Base-by-base conservation (phyloP, 2,797 vertebrate species). In the Sorex maritimensis region DNA sequence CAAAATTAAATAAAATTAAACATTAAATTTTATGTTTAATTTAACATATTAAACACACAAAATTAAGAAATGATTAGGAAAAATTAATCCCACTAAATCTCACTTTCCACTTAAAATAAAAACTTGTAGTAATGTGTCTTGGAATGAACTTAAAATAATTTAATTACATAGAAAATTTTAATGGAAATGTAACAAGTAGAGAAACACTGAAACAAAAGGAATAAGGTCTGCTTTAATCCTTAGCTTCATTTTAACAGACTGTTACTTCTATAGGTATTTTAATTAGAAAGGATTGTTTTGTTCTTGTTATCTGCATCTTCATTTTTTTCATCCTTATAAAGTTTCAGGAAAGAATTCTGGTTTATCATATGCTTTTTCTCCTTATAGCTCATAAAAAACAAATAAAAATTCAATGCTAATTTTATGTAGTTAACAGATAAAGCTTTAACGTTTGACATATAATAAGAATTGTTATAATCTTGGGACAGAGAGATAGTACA, bases 291-390 rank as follows among this genome's bases (percentile, higher is more conserved):
- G 2, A 88, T 23, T 26, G n/a, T 34, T 89, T 74, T 58, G 19
- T 26, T 82, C 13, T 61, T 19, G 75, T 61, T 15, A 75, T 80
- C 69, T 79, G 15, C 6, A 69, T 85, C 63, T 68, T 86, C 24
- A 75, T 89, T 6, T 5, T 84, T 83, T 90, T 87, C 63, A 88
- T 73, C 94, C 88, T 93, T 58, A 88, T 63, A 74, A 96, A 55
- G 6, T 41, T 52, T 81, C 67, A 90, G n/a, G 38, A 21, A 85
- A 86, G 95, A 92, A 74, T 58, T 80, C 15, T 44, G 72, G 13
- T 73, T 91, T 8, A 52, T 77, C 55, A 92, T 49, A 73, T 74
- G 67, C 2, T 15, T 38, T 83, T 34, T 83, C 11, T 74, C 7
- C 14, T 55, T 68, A 77, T 58, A 67, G 68, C 13, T 81, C 71